Conservation (phyloP, 2,797 vertebrate genomes). For the Tragelaphus eurycerus region DNA sequence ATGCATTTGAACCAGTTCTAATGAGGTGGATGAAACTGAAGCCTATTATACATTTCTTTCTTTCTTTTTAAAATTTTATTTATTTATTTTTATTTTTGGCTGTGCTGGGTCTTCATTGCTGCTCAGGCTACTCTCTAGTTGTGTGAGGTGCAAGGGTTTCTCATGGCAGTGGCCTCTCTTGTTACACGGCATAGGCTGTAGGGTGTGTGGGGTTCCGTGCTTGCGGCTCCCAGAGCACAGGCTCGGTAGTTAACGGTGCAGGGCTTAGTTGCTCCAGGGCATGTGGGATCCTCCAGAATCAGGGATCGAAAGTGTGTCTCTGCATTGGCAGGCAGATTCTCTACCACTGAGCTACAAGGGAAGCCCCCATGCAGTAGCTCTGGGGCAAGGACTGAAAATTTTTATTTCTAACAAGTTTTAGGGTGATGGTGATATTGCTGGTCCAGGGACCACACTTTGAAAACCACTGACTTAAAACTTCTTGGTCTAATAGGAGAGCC, state of each 20-base stretch:
- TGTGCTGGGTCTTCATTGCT: neutral
- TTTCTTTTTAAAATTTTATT: neutral
- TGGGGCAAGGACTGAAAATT: neutral
- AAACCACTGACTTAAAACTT: neutral
- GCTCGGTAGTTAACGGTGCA: neutral
- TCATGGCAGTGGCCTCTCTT: neutral
- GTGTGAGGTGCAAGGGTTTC: neutral
- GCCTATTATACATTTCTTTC: neutral
- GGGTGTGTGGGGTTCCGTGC: neutral
- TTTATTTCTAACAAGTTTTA: neutral
- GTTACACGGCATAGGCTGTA: neutral
- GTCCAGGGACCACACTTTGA: neutral
- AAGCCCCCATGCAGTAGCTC: neutral
- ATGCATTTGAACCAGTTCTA: neutral
- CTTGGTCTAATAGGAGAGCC: neutral
- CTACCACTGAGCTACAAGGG: neutral
- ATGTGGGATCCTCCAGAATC: neutral
- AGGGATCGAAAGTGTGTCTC: neutral
- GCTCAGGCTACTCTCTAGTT: neutral
- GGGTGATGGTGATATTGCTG: neutral
- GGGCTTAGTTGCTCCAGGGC: neutral
- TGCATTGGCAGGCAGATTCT: neutral
- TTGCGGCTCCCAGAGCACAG: neutral
- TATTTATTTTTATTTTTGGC: neutral
- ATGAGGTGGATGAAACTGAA: neutral